A percentile compares a stretch with the other conserved stretches of the same genome.
Evolutionary conservation across 2,888 invertebrate species (phyloP).

Genomic region (Stictocephala bisonia): DNA sequence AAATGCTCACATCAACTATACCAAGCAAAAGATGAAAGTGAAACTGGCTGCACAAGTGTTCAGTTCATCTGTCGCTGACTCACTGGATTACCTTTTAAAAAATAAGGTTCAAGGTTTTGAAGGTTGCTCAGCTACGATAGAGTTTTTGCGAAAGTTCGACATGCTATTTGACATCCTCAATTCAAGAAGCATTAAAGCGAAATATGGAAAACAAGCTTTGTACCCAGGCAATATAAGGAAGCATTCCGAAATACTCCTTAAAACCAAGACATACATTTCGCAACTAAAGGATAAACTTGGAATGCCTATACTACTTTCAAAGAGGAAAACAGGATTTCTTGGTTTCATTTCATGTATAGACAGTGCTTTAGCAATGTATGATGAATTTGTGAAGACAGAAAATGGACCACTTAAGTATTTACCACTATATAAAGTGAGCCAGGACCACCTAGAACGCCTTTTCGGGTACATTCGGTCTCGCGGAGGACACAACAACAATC

Average conservation of each 20-base stretch:
- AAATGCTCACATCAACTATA: constrained; percentile 50
- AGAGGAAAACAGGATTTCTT: too few relatives aligned
- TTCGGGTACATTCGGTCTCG: too few relatives aligned
- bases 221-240: neutral
- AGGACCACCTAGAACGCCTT: too few relatives aligned
- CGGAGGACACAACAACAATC: too few relatives aligned
- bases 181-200: constrained; percentile 40
- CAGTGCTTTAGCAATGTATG: too few relatives aligned
- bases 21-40: constrained; percentile 57
- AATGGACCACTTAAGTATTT: too few relatives aligned
- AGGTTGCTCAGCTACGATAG: constrained; percentile 50
- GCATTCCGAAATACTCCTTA: constrained; percentile 33
- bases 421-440: too few relatives aligned
- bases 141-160: constrained; percentile 45
- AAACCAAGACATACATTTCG: constrained; percentile 21
- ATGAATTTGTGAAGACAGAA: too few relatives aligned
- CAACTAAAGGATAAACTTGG: constrained; percentile 7
- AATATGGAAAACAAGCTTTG: constrained; percentile 42
- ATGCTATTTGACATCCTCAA: constrained; percentile 39
- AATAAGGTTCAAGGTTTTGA: constrained; percentile 50
- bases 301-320: constrained; percentile 12
- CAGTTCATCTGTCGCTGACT: constrained; percentile 52
- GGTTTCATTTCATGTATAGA: too few relatives aligned
- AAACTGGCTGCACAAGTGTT: constrained; percentile 52
- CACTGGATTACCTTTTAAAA: constrained; percentile 45